Percentiles rank a stretch among this genome's conserved stretches.
Conservation (phyloP, 2,113 vertebrate genomes). For the Cacatua alba region DNA sequence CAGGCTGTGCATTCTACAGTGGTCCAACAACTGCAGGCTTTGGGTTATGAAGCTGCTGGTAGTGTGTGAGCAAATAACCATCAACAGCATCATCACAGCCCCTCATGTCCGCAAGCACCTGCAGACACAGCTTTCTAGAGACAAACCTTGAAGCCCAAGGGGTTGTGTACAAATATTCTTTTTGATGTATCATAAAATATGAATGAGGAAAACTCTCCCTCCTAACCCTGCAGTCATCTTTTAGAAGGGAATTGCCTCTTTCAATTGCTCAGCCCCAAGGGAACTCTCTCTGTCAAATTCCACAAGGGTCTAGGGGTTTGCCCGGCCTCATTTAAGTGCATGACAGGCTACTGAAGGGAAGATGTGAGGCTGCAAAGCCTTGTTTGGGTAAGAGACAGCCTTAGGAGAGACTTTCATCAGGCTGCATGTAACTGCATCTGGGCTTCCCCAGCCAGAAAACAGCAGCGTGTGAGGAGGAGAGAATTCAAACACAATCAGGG, state of each 20-base stretch:
- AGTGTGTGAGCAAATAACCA: accelerated
- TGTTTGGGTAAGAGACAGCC: not conserved
- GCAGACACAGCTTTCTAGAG: not conserved
- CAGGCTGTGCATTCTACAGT: not conserved
- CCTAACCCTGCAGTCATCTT: not conserved
- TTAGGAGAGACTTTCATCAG: accelerated
- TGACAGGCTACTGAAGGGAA: not conserved
- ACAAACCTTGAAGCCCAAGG: not conserved
- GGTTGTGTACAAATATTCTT: not conserved
- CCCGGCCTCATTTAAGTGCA: not conserved
- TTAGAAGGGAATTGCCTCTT: not conserved
- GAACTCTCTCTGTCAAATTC: not conserved
- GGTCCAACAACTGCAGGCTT: not conserved
- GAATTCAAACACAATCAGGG: not conserved
- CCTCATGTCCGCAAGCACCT: accelerated
- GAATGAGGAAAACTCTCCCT: not conserved
- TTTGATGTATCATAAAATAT: not conserved
- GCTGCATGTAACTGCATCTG: not conserved
- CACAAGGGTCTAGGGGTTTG: not conserved
- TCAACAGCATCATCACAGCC: not conserved
- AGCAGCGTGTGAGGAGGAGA: not conserved
- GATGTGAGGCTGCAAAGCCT: not conserved
- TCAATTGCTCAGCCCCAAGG: not conserved
- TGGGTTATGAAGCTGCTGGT: not conserved
- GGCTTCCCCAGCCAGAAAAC: not conserved